phyloP scores from a whole-genome alignment of 1,140 invertebrate genomes.

The Drosophila nikananu region DNA sequence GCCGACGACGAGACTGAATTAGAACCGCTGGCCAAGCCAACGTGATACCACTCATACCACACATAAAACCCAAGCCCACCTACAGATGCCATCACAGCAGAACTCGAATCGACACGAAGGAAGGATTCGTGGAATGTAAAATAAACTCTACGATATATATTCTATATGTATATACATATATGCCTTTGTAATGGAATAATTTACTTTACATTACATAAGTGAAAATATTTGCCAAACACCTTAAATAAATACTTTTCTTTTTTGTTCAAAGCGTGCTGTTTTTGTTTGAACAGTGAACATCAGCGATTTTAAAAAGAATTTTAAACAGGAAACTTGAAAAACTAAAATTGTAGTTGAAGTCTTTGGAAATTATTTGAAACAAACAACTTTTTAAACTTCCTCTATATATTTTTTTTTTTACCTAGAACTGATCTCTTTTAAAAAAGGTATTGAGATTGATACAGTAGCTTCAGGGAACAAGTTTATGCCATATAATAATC shows the following conservation, averaged over 20 bases:
- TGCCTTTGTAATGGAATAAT: not conserved
- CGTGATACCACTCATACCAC: constrained; percentile 25
- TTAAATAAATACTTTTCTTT: constrained; percentile 34
- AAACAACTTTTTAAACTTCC: not conserved
- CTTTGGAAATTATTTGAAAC: not conserved
- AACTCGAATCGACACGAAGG: not conserved
- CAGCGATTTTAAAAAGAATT: not conserved
- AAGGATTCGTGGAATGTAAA: not conserved
- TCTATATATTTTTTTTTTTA: no score
- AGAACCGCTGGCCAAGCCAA: constrained; percentile 16
- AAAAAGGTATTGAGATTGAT: not conserved
- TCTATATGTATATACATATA: no score
- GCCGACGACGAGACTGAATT: constrained; percentile 30
- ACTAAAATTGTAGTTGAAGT: not conserved
- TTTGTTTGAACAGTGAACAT: not conserved
- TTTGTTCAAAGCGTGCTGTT: constrained; percentile 4
- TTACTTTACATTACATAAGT: not conserved
- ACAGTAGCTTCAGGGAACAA: not conserved
- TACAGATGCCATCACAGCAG: constrained; percentile 33
- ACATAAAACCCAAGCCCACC: constrained; percentile 24
- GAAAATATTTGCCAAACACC: constrained; percentile 7
- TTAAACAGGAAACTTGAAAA: not conserved
- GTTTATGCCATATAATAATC: not conserved
- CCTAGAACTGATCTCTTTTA: not conserved
- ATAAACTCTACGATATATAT: not conserved